These are phyloP conservation scores for Furcifer pardalis DNA, from an alignment of 2,797 vertebrate species.

Conservation along the genomic window DNA sequence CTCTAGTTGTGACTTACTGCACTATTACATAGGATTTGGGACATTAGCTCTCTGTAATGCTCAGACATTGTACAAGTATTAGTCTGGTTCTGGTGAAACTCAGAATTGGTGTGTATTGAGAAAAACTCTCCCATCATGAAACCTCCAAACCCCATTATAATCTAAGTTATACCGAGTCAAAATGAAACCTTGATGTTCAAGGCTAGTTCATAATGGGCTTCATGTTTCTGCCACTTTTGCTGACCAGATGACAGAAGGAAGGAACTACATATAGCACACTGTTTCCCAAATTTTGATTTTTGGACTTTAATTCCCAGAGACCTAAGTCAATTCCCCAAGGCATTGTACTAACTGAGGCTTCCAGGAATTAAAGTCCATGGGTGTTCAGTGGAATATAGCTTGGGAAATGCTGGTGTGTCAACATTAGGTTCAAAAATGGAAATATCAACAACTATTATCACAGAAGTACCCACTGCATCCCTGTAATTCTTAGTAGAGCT, in stretches of 20 bases:
- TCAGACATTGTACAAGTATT: not conserved
- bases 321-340: too few relatives aligned
- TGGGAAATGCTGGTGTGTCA: too few relatives aligned
- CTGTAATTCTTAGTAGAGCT: too few relatives aligned
- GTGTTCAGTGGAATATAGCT: too few relatives aligned
- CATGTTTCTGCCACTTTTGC: too few relatives aligned
- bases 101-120: not conserved
- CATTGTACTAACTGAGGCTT: too few relatives aligned
- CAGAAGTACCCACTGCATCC: not conserved
- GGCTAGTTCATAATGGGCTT: not conserved
- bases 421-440: not conserved
- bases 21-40: too few relatives aligned
- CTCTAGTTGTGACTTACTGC: too few relatives aligned
- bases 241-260: not conserved
- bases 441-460: not conserved
- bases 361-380: not conserved
- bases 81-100: too few relatives aligned
- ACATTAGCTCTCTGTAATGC: not conserved
- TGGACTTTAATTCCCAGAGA: too few relatives aligned
- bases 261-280: too few relatives aligned
- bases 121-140: not conserved
- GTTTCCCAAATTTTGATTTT: too few relatives aligned
- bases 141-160: not conserved
- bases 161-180: not conserved
- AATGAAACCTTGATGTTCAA: not conserved